A percentile compares a stretch with the other conserved stretches of the same genome.
Conservation (phyloP, 2,797 vertebrate genomes). For the Leptatherina wallacei region DNA sequence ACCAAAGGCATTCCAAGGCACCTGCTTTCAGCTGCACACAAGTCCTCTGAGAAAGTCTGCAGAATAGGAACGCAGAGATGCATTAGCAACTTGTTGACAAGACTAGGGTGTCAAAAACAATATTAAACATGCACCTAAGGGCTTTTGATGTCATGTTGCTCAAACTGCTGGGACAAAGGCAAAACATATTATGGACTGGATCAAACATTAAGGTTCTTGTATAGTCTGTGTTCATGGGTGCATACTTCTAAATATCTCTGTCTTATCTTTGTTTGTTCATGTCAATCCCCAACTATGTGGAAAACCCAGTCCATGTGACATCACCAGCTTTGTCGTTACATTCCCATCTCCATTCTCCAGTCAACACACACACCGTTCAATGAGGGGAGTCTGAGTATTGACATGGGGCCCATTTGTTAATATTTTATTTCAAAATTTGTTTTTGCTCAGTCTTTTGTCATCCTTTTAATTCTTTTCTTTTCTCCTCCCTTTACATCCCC, state of each 20-base stretch:
- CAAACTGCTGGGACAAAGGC: constrained; percentile 33
- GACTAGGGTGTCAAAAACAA: constrained; percentile 53
- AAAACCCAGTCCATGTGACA: constrained; percentile 43
- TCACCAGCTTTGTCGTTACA: constrained; percentile 19
- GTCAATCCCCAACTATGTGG: constrained; percentile 50
- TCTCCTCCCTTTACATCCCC: constrained; percentile 32
- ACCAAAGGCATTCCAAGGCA: constrained; percentile 57
- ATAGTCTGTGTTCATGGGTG: neutral
- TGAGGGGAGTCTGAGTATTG: constrained; percentile 3
- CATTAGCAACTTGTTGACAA: constrained; percentile 67
- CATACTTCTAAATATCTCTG: neutral
- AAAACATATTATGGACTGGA: constrained; percentile 1
- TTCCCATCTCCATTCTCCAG: constrained; percentile 26
- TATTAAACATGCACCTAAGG: constrained; percentile 50
- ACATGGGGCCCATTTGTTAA: constrained; percentile 26
- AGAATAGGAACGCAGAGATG: constrained; percentile 10
- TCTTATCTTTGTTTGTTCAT: constrained; percentile 20
- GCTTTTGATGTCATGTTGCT: constrained; percentile 38
- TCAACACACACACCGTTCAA: constrained; percentile 23
- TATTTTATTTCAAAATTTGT: constrained; percentile 12
- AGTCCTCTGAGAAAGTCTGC: constrained; percentile 60
- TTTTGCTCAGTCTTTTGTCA: constrained; percentile 29
- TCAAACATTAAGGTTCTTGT: neutral
- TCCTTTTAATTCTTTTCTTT: constrained; percentile 19
- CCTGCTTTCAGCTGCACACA: constrained; percentile 55